Evolutionary conservation across 2,113 vertebrate genomes (phyloP), one percentile per base, ranked within the genome.

Genomic region (Ptilonorhynchus violaceus): DNA sequence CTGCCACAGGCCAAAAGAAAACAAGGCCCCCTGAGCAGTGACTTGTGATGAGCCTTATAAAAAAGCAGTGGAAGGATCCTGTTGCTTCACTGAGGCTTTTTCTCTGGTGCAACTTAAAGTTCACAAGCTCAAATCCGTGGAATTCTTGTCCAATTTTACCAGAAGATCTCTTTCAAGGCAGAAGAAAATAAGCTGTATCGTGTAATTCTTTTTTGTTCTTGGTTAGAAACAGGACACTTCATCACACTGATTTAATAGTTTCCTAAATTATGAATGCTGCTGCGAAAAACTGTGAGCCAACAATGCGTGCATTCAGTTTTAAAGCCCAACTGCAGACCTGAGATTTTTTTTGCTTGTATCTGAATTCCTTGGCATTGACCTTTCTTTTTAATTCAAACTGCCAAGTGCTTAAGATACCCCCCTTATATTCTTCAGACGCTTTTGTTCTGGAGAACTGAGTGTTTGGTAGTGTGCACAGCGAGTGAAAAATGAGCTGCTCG

Each of bases 41-140:
- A n/a, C 42, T 81, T 72, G 42, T 77, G 68, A 24, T 8, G 6
- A 41, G 28, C 37, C 19, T 24, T 30, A n/a, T 0, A 13, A n/a
- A 77, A 69, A 56, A 25, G 25, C 35, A 31, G 62, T 5, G 1
- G 25, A 44, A 50, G 13, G 24, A 24, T 15, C 12, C 9, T 35
- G 0, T 22, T 24, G 20, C 23, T 56, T 21, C 0, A 0, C 0
- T 24, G 49, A 4, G 23, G 33, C 14, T 53, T 83, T 58, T 72
- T 42, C 7, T 58, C 42, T 70, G 16, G 10, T 44, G 55, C n/a
- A 83, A 27, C 15, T 56, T 33, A 33, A 59, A 78, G 9, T 30
- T 76, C 53, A 59, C 58, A 53, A 56, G 31, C 20, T 2, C 22
- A 25, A 9, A 15, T 21, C 66, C 55, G 27, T 77, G 50, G 33